Evolutionary conservation across 2,113 vertebrate species (phyloP).

Genomic region (Nothocercus julius): DNA sequence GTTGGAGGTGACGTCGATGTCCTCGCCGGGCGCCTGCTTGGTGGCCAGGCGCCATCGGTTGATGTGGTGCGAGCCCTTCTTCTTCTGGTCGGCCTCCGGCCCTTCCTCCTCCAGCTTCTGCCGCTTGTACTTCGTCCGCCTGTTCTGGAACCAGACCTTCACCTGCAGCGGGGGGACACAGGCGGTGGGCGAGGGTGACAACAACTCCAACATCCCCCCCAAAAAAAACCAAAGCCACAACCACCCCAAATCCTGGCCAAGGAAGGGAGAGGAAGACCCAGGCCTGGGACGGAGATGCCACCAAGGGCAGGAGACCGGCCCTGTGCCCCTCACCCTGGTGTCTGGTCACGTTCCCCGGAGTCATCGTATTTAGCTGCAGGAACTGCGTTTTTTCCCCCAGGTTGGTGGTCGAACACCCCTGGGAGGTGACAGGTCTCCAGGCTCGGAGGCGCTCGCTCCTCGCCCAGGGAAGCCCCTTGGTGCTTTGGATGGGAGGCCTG

Average conservation of each 20-base stretch:
- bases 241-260: too few relatives aligned
- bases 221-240: too few relatives aligned
- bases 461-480: fast-evolving
- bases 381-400: not conserved
- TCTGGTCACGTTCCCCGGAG: not conserved
- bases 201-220: too few relatives aligned
- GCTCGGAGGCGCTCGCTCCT: fast-evolving
- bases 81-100: conserved; percentile 93
- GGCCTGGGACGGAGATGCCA: not conserved
- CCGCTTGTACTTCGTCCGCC: conserved; percentile 96
- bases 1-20: conserved; percentile 96
- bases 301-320: too few relatives aligned
- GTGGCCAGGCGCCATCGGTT: conserved; percentile 97
- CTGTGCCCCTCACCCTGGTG: fast-evolving
- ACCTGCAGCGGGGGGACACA: conserved; percentile 78
- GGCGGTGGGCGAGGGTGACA: not conserved
- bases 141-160: conserved; percentile 99
- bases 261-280: too few relatives aligned
- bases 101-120: conserved; percentile 99
- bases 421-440: not conserved
- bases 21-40: conserved; percentile 91
- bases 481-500: too few relatives aligned
- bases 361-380: not conserved
- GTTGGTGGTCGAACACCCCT: fast-evolving
- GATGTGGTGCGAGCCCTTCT: conserved; percentile 97